Evolutionary conservation across 1,140 invertebrate genomes (phyloP).

Genomic region (Sinella curviseta): DNA sequence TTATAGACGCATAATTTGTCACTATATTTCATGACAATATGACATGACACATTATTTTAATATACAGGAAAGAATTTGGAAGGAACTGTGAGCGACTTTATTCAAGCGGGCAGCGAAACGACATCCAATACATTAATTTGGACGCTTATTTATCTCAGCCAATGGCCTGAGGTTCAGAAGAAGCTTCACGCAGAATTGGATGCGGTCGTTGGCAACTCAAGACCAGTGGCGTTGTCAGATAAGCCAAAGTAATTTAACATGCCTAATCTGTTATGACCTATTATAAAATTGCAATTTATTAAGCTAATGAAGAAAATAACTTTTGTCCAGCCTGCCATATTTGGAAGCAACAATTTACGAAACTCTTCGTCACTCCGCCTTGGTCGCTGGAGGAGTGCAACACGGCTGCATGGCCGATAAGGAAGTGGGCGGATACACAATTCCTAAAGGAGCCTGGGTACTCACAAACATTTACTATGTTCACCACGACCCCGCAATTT

Average conservation of each 20-base stretch:
- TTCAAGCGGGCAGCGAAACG: not conserved
- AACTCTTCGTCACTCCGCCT: not conserved
- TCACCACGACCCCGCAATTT: constrained; percentile 54
- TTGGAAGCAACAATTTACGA: not conserved
- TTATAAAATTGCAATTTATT: not conserved
- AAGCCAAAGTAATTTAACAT: not conserved
- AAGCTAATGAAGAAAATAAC: not conserved
- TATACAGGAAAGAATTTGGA: not conserved
- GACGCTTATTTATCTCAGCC: not conserved
- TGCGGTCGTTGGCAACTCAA: not conserved
- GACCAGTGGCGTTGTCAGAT: not conserved
- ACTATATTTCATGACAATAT: too few species aligned
- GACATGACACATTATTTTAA: too few species aligned
- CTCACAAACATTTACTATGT: constrained; percentile 55
- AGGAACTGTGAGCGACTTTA: not conserved
- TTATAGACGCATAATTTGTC: too few species aligned
- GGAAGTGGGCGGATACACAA: not conserved
- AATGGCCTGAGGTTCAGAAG: not conserved
- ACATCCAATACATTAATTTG: not conserved
- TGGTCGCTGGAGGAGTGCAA: not conserved
- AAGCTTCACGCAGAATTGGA: not conserved
- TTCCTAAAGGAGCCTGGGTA: constrained; percentile 36
- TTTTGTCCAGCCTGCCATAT: not conserved
- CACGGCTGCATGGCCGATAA: not conserved
- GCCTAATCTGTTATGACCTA: not conserved